Evolutionary conservation across 2,113 vertebrate genomes (phyloP).

Genomic region (Vulpes vulpes): DNA sequence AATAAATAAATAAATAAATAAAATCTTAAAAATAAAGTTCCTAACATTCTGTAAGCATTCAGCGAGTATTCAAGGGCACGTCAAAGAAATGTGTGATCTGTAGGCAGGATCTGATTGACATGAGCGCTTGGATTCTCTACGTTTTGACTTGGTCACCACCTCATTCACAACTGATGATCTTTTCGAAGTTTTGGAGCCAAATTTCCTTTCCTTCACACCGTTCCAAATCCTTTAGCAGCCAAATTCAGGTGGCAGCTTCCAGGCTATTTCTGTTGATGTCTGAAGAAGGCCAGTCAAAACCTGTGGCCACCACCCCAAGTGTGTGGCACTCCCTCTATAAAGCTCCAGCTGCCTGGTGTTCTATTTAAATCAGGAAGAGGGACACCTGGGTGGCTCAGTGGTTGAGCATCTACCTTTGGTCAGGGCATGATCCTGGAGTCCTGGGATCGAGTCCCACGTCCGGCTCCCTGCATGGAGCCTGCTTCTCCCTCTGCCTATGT

Average conservation of each 20-base stretch:
- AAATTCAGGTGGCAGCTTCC: neutral
- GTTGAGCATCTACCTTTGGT: too few relatives aligned
- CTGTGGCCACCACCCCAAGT: neutral
- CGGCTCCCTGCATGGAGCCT: too few relatives aligned
- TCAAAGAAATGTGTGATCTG: neutral
- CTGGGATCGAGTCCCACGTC: too few relatives aligned
- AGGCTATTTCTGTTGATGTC: conserved; percentile 7
- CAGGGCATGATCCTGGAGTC: too few relatives aligned
- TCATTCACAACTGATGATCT: neutral
- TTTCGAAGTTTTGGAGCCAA: neutral
- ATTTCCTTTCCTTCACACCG: neutral
- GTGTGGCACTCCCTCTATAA: neutral
- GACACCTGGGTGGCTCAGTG: too few relatives aligned
- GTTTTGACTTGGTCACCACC: neutral
- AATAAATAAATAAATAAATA: neutral
- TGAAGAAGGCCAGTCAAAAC: neutral
- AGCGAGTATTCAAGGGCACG: neutral
- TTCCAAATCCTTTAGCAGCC: conserved; percentile 7
- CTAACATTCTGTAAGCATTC: neutral
- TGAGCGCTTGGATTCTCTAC: conserved; percentile 22
- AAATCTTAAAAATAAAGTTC: neutral
- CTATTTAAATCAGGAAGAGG: neutral
- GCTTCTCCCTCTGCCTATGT: too few relatives aligned
- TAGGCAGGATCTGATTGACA: neutral
- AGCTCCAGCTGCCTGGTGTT: neutral